These are phyloP conservation scores for Indicator maculatus DNA, from an alignment of 2,113 vertebrate species.

Conservation along the genomic window DNA sequence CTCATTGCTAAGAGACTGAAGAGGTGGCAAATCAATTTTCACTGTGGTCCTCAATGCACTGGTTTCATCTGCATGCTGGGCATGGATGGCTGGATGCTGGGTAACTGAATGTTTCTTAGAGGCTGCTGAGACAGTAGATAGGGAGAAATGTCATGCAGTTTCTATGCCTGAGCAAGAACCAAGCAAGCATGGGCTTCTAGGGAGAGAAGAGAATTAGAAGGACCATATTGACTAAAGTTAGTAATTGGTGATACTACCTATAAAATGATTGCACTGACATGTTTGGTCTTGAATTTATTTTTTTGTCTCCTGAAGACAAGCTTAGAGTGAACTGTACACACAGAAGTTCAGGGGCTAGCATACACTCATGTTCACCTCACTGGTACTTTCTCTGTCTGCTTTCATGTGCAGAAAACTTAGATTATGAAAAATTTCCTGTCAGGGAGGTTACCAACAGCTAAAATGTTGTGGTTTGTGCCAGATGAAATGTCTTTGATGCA, in stretches of 20 bases:
- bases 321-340: neutral
- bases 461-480: neutral
- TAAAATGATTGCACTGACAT: neutral
- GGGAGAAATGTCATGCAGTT: neutral
- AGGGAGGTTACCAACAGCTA: neutral
- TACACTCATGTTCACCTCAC: accelerated
- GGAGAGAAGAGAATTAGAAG: neutral
- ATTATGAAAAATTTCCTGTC: conserved; percentile 3
- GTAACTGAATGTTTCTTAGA: neutral
- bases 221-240: accelerated
- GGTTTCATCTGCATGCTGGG: neutral
- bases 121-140: neutral
- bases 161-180: neutral
- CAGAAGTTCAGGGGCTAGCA: neutral
- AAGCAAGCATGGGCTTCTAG: neutral
- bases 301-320: neutral
- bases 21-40: neutral
- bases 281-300: neutral
- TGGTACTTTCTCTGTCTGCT: neutral
- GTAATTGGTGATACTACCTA: neutral
- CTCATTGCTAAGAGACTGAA: neutral
- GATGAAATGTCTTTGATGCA: neutral
- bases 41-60: too few relatives aligned
- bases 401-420: neutral
- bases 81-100: neutral